Conservation (phyloP, 2,888 invertebrate genomes). For the Beris morrisii region DNA sequence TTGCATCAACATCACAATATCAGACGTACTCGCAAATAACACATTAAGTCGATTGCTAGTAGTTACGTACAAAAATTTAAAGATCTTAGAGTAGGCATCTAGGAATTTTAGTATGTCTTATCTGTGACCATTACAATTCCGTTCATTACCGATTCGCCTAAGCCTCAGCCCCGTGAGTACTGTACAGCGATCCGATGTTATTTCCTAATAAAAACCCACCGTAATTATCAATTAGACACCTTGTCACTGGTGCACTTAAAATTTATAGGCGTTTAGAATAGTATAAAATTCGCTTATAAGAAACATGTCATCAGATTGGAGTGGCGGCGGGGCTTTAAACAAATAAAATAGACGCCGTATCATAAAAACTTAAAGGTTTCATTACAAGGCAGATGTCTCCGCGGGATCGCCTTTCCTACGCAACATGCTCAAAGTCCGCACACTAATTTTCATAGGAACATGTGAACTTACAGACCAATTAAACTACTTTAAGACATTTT, state of each 20-base stretch:
- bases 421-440: not conserved
- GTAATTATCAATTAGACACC: constrained; percentile 32
- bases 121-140: too few species aligned
- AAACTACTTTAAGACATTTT: constrained; percentile 12
- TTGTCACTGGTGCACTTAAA: constrained; percentile 26
- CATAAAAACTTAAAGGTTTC: constrained; percentile 25
- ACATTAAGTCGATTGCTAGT: too few species aligned
- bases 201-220: constrained; percentile 17
- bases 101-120: too few species aligned
- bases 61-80: too few species aligned
- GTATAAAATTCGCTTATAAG: constrained; percentile 21
- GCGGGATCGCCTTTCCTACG: not conserved
- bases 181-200: constrained; percentile 1
- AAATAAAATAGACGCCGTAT: constrained; percentile 2
- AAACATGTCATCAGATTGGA: not conserved
- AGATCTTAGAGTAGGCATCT: too few species aligned
- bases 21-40: too few species aligned
- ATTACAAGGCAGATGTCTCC: constrained; percentile 14
- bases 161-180: not conserved
- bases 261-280: constrained; percentile 30
- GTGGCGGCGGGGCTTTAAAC: too few species aligned
- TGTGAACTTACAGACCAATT: constrained; percentile 27
- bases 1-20: too few species aligned
- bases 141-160: too few species aligned
- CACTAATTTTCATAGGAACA: constrained; percentile 18